Percentiles rank a stretch among this genome's conserved stretches.
These are phyloP conservation scores for Aphelenchoides besseyi DNA, from an alignment of 1,140 invertebrate genomes.

Conservation along the genomic window DNA sequence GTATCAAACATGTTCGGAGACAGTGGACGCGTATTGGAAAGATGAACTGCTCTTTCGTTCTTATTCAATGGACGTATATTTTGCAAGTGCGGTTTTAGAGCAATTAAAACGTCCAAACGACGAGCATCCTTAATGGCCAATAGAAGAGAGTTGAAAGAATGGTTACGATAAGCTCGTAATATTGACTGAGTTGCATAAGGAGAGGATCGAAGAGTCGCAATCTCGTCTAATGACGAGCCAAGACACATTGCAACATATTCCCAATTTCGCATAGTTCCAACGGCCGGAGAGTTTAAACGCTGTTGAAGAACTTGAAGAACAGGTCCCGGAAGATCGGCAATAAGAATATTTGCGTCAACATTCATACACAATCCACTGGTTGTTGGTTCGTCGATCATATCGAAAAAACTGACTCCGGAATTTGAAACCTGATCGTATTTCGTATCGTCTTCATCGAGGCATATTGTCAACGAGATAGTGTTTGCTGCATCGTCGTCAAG, in stretches of 20 bases:
- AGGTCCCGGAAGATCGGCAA: neutral
- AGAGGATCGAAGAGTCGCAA: neutral
- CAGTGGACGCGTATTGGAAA: neutral
- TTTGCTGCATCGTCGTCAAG: neutral
- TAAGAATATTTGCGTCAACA: neutral
- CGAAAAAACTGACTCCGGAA: neutral
- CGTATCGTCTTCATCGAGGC: neutral
- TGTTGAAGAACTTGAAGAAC: conserved; percentile 4
- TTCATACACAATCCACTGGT: neutral
- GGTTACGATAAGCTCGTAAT: conserved; percentile 19
- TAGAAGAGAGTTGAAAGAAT: conserved; percentile 17
- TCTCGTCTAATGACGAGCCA: conserved; percentile 8
- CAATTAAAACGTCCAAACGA: conserved; percentile 35
- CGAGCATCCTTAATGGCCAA: conserved; percentile 6
- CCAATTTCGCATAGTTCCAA: conserved; percentile 39
- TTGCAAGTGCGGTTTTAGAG: neutral
- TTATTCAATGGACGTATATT: neutral
- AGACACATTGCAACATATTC: conserved; percentile 28
- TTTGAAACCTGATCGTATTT: neutral
- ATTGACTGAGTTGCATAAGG: conserved; percentile 7
- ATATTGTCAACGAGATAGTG: neutral
- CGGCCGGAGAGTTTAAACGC: conserved; percentile 20
- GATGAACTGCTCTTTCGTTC: neutral
- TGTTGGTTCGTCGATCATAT: neutral
- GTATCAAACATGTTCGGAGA: neutral